A percentile compares a stretch with the other conserved stretches of the same genome.
These are phyloP conservation scores for Protodeltote pygarga DNA, from an alignment of 2,888 invertebrate species.

Conservation along the genomic window DNA sequence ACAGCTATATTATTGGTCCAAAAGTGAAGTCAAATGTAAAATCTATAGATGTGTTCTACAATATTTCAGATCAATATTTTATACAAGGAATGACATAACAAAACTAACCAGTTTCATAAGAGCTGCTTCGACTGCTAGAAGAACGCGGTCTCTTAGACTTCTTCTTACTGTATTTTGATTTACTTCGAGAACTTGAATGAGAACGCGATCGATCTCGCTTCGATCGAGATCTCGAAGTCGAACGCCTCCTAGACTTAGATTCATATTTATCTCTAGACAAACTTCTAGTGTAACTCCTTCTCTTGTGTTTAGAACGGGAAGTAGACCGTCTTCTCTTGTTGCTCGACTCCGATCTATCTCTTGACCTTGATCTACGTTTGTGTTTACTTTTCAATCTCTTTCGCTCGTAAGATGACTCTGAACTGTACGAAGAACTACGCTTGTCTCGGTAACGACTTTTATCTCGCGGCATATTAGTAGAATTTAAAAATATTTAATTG, in stretches of 20 bases:
- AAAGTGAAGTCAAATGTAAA: too few relatives aligned
- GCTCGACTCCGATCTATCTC: slow-evolving; percentile 74
- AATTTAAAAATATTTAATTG: neutral
- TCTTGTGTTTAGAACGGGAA: slow-evolving; percentile 68
- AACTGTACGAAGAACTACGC: slow-evolving; percentile 77
- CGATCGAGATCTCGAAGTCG: slow-evolving; percentile 67
- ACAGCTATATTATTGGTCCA: too few relatives aligned
- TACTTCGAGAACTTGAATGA: slow-evolving; percentile 70
- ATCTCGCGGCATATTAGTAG: slow-evolving; percentile 79
- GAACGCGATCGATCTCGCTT: slow-evolving; percentile 72
- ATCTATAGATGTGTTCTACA: too few relatives aligned
- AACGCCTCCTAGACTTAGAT: slow-evolving; percentile 69
- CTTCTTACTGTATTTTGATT: slow-evolving; percentile 68
- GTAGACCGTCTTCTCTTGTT: slow-evolving; percentile 71
- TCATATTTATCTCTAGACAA: slow-evolving; percentile 77
- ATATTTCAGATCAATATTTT: too few relatives aligned
- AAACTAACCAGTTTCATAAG: slow-evolving; percentile 72
- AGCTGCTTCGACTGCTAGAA: slow-evolving; percentile 73
- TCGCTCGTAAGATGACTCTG: slow-evolving; percentile 77
- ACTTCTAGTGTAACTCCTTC: slow-evolving; percentile 77
- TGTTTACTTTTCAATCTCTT: slow-evolving; percentile 77
- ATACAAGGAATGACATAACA: neutral
- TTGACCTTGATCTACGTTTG: slow-evolving; percentile 74
- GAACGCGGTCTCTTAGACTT: slow-evolving; percentile 71
- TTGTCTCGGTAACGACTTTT: slow-evolving; percentile 77